These are phyloP conservation scores for Platysternon megacephalum DNA, from an alignment of 2,113 vertebrate genomes.

Conservation along the genomic window DNA sequence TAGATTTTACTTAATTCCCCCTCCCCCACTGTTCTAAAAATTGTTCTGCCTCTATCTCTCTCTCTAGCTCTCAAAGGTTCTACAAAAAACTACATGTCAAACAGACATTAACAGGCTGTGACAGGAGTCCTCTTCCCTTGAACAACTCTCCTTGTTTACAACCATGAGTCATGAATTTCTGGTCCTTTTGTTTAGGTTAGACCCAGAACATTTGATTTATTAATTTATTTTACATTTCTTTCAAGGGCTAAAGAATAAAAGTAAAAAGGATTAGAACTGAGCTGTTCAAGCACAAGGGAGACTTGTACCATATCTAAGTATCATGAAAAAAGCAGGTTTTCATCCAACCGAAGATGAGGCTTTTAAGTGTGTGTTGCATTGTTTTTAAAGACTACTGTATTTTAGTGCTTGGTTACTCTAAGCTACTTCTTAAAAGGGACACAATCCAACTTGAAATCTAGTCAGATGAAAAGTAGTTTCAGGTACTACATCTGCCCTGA, in stretches of 20 bases:
- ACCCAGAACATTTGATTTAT: background rate
- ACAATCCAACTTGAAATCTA: background rate
- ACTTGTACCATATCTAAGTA: background rate
- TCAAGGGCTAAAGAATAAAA: background rate
- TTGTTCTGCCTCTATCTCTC: background rate
- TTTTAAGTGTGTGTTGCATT: background rate
- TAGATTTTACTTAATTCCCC: slow-evolving; percentile 55
- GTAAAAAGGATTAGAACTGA: background rate
- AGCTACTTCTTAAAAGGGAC: background rate
- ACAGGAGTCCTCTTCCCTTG: background rate
- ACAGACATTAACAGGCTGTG: background rate
- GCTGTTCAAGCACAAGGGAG: background rate
- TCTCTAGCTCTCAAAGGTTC: background rate
- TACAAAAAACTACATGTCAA: background rate
- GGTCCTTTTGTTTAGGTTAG: background rate
- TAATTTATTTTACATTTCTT: background rate
- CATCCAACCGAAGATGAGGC: background rate
- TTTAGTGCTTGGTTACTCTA: background rate
- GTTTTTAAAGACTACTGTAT: background rate
- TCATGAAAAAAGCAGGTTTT: background rate
- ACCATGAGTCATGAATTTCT: background rate
- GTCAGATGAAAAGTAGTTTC: background rate
- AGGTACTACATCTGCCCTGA: background rate
- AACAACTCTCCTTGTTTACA: background rate
- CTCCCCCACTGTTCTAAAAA: slow-evolving; percentile 20